These are phyloP conservation scores for Spodoptera litura DNA, from an alignment of 1,140 invertebrate species.

Conservation along the genomic window DNA sequence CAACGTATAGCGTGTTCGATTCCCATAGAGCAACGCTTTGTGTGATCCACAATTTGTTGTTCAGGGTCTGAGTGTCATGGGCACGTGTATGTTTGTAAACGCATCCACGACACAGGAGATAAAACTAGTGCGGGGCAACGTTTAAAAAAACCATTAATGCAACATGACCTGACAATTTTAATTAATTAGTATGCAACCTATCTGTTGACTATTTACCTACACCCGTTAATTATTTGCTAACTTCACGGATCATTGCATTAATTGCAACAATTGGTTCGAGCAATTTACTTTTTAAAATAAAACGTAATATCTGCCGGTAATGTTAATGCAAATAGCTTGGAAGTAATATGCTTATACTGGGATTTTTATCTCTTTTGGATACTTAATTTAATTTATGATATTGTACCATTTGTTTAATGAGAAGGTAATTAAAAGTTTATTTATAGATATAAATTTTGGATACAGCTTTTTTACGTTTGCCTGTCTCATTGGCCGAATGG, in stretches of 20 bases:
- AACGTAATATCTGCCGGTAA: not conserved
- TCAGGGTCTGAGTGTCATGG: too few species aligned
- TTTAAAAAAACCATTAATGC: too few species aligned
- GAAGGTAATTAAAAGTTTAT: not conserved
- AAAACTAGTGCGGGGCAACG: too few species aligned
- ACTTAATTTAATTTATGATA: not conserved
- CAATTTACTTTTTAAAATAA: slow-evolving; percentile 20
- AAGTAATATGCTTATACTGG: slow-evolving; percentile 2
- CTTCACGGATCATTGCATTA: slow-evolving; percentile 18
- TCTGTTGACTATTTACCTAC: slow-evolving; percentile 7
- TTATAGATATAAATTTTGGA: not conserved
- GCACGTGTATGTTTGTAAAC: too few species aligned
- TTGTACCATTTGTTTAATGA: not conserved
- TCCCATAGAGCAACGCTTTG: too few species aligned
- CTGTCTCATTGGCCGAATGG: too few species aligned
- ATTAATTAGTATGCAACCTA: not conserved
- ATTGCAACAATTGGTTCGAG: slow-evolving; percentile 3
- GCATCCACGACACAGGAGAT: too few species aligned
- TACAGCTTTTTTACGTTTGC: too few species aligned
- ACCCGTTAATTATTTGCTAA: slow-evolving; percentile 9
- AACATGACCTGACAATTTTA: not conserved
- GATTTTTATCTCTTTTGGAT: not conserved
- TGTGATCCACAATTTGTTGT: too few species aligned
- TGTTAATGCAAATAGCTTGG: slow-evolving; percentile 6
- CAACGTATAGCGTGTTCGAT: too few species aligned